Conservation (phyloP, 2,888 invertebrate species). For the Dorcus hopei region DNA sequence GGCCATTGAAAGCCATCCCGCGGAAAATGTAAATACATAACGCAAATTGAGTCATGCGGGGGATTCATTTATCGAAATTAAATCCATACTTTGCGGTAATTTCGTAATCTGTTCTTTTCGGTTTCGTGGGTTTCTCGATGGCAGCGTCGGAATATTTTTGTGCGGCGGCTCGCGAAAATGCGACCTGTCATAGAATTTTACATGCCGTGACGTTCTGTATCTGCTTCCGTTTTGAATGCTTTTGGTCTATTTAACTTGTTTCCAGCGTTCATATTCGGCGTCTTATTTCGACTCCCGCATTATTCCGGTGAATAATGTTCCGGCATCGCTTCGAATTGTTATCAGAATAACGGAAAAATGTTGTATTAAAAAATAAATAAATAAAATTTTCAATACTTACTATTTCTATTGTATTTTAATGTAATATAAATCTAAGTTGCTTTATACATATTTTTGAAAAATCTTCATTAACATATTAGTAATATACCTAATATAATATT, state of each 20-base stretch:
- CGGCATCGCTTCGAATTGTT: no score
- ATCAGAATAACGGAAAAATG: no score
- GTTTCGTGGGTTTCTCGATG: not conserved
- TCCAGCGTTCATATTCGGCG: not conserved
- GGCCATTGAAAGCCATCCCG: slow-evolving; percentile 30
- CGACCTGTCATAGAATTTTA: slow-evolving; percentile 9
- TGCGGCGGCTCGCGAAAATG: slow-evolving; percentile 5
- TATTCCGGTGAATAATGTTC: no score
- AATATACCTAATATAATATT: no score
- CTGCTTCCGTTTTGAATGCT: slow-evolving; percentile 8
- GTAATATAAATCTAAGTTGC: no score
- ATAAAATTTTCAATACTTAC: no score
- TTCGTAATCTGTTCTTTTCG: slow-evolving; percentile 11
- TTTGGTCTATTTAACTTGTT: slow-evolving; percentile 9
- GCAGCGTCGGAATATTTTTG: not conserved
- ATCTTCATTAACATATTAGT: no score
- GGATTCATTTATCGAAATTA: slow-evolving; percentile 19
- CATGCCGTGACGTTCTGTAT: slow-evolving; percentile 8
- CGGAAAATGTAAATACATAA: slow-evolving; percentile 39
- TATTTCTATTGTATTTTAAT: no score
- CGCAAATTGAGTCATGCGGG: slow-evolving; percentile 21
- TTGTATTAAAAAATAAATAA: no score
- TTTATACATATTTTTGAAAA: no score
- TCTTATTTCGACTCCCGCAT: no score
- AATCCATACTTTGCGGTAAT: slow-evolving; percentile 17